Evolutionary conservation across 2,113 vertebrate genomes (phyloP), one percentile per base, ranked within the genome.

Genomic region (Xiphophorus maculatus): DNA sequence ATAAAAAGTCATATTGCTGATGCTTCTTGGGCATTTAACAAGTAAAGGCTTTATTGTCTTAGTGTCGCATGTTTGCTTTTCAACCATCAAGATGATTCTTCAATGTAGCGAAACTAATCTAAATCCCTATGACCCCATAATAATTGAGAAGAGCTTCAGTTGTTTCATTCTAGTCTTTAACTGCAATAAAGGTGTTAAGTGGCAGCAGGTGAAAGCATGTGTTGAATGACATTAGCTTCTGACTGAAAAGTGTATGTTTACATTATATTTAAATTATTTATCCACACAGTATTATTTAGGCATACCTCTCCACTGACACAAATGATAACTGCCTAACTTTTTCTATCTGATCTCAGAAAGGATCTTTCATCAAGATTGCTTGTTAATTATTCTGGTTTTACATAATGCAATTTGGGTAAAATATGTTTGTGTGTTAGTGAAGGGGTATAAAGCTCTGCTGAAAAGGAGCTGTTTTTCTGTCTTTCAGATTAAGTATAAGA

Each of bases 21-120:
- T 65, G 5, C 70, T 73, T 69, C 62, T 68, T 13, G 73, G 77
- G 81, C 66, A 77, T 86, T 82, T 19, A 84, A 84, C 82, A 90
- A 88, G 28, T 42, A 66, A 14, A 69, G 15, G 67, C 79, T 83
- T 74, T n/a, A 71, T 27, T 83, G 63, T 73, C 62, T 77, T 85
- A 76, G 32, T 73, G 14, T 83, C 81, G 86, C 85, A 86, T 87
- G 91, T 87, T 78, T 75, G 68, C 61, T 81, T 68, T 65, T 40
- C 4, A 79, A 64, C 48, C 77, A 29, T 71, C 65, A 15, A 60
- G 70, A 73, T 60, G 3, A n/a, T 66, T 1, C 70, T 68, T 71
- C 29, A 66, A 17, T 66, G 54, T 79, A 77, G 30, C n/a, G 73
- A 64, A 81, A 71, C 80, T 81, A 86, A 84, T 77, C n/a, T 51